Percentiles rank a stretch among this genome's conserved stretches.
phyloP scores from a whole-genome alignment of 2,888 invertebrate genomes.

The Rhaphigaster nebulosa region DNA sequence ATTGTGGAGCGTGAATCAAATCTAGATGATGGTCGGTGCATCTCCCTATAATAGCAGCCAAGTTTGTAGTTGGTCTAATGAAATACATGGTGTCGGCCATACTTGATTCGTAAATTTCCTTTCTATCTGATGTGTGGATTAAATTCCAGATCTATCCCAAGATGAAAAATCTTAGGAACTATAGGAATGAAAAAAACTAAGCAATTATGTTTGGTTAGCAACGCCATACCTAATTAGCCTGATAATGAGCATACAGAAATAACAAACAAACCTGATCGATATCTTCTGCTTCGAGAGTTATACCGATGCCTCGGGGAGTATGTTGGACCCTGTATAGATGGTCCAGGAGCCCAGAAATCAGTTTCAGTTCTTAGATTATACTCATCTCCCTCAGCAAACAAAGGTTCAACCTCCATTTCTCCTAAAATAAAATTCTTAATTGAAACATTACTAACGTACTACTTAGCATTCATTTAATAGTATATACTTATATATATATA shows the following conservation, averaged over 20 bases:
- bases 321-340: conserved; percentile 56
- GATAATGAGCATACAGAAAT: not conserved
- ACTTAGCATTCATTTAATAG: not conserved
- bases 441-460: not conserved
- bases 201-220: too few relatives aligned
- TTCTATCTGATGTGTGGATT: too few relatives aligned
- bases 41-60: too few relatives aligned
- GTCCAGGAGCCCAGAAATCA: conserved; percentile 61
- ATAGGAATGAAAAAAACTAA: too few relatives aligned
- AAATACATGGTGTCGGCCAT: too few relatives aligned
- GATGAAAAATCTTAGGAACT: not conserved
- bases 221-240: too few relatives aligned
- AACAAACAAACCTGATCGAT: conserved; percentile 23
- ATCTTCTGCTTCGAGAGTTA: conserved; percentile 44
- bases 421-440: conserved; percentile 69
- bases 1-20: too few relatives aligned
- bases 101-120: too few relatives aligned
- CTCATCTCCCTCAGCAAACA: conserved; percentile 77
- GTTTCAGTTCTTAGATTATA: conserved; percentile 58
- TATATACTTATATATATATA: not conserved
- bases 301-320: conserved; percentile 54
- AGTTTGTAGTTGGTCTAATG: too few relatives aligned
- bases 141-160: not conserved
- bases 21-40: too few relatives aligned
- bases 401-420: conserved; percentile 76